Conservation (phyloP, 64 coral and sea anemone genomes). For the Actinia tenebrosa region DNA sequence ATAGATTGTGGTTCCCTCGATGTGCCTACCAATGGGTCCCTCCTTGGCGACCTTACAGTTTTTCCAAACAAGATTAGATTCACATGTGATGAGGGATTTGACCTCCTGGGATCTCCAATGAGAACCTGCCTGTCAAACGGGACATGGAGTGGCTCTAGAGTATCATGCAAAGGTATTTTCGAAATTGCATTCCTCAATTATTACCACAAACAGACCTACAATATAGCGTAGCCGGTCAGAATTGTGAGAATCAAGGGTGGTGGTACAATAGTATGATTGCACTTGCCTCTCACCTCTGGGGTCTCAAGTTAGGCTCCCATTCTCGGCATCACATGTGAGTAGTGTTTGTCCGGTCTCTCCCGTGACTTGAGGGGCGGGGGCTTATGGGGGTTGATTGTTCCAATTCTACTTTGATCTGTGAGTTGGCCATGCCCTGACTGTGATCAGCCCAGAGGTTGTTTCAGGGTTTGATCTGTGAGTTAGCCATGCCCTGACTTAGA, state of each 20-base stretch:
- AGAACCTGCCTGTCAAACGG: constrained; percentile 19
- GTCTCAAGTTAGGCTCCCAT: too few relatives aligned
- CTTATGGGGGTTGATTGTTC: too few relatives aligned
- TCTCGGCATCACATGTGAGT: too few relatives aligned
- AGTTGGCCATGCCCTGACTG: too few relatives aligned
- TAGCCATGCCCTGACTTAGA: too few relatives aligned
- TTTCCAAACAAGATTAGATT: constrained; percentile 28
- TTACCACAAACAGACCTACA: not conserved
- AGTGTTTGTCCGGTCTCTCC: too few relatives aligned
- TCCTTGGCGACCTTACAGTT: constrained; percentile 24
- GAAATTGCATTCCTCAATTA: not conserved
- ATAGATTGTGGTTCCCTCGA: constrained; percentile 47
- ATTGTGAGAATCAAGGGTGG: not conserved
- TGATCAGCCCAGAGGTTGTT: too few relatives aligned
- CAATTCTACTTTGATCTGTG: too few relatives aligned
- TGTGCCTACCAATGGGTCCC: constrained; percentile 37
- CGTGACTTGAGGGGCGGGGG: too few relatives aligned
- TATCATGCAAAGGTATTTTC: constrained; percentile 6
- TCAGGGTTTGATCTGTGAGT: too few relatives aligned
- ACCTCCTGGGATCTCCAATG: constrained; percentile 19
- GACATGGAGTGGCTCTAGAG: constrained; percentile 20
- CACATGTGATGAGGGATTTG: constrained; percentile 35
- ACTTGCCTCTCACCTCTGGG: too few relatives aligned
- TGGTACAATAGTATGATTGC: not conserved
- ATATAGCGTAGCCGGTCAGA: not conserved